A percentile compares a stretch with the other conserved stretches of the same genome.
These are phyloP conservation scores for Sphenodon punctatus DNA, from an alignment of 2,797 vertebrate species.

Conservation along the genomic window DNA sequence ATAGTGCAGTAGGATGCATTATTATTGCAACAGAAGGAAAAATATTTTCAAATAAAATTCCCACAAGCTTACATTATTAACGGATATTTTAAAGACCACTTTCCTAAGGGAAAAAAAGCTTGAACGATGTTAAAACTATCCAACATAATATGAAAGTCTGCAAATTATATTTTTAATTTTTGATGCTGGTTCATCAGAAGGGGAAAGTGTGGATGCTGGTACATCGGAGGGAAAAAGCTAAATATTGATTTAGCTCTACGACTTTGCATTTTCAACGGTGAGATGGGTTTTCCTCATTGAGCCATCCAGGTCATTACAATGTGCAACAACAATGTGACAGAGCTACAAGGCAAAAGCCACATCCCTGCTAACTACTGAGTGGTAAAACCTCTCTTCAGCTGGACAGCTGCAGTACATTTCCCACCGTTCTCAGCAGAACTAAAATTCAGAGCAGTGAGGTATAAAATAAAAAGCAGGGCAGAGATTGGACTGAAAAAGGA, in stretches of 20 bases:
- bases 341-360: constrained; percentile 12
- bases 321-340: not conserved
- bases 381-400: not conserved
- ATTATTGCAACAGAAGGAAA: too few relatives aligned
- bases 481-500: not conserved
- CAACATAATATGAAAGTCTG: not conserved
- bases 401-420: not conserved
- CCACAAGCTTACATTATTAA: not conserved
- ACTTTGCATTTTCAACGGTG: fast-evolving
- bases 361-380: not conserved
- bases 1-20: too few relatives aligned
- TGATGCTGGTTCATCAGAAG: too few relatives aligned
- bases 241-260: not conserved
- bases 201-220: too few relatives aligned
- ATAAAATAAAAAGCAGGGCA: not conserved
- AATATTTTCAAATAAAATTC: too few relatives aligned
- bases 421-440: not conserved
- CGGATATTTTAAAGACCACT: fast-evolving
- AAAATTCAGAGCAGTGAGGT: not conserved
- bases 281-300: not conserved
- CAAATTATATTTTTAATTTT: too few relatives aligned
- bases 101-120: not conserved
- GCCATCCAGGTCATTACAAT: not conserved
- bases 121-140: not conserved
- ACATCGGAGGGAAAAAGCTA: not conserved